Base-by-base conservation (phyloP, 2,113 vertebrate species). In the Grammomys dolichurus region DNA sequence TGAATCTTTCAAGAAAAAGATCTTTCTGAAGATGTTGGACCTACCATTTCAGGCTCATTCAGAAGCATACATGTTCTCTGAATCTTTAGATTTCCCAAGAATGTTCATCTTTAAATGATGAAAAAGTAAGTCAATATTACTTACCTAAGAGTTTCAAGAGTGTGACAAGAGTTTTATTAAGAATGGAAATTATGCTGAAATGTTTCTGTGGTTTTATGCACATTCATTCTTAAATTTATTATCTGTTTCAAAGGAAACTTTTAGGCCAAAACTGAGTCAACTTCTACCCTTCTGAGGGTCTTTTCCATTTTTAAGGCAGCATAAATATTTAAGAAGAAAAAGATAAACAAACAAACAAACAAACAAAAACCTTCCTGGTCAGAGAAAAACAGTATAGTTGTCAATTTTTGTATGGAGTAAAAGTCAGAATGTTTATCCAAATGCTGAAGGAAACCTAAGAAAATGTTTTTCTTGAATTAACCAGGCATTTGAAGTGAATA, bases 401-500 rank as follows among this genome's bases (percentile, higher is more conserved):
- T 22, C 33, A 82, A 78, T 40, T 94, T 73, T 65, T 94, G 82
- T 46, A 1, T 63, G 81, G 20, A 82, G 24, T 90, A n/a, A 91
- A 88, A 90, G 24, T 36, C 70, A 60, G 11, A 76, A 19, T 86
- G 31, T 82, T 93, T 97, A 76, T 84, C 14, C 28, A 94, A n/a
- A 92, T 65, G 87, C 9, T 63, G 76, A 96, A 73, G 26, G 26
- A 92, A 70, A 89, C 24, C 31, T 87, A 28, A 33, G 33, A 95
- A 85, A 81, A 60, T 65, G 26, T 90, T 90, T 95, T 88, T 77
- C 91, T 95, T 92, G n/a, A 92, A 78, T 89, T 90, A 89, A 65
- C 36, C 46, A 87, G 8, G n/a, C 82, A 70, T 93, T 94, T 92
- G 36, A 95, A 14, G 51, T 26, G 77, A 91, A 70, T 86, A 63